Conservation (phyloP, 2,888 invertebrate genomes). For the Drosophila trichaetosa region DNA sequence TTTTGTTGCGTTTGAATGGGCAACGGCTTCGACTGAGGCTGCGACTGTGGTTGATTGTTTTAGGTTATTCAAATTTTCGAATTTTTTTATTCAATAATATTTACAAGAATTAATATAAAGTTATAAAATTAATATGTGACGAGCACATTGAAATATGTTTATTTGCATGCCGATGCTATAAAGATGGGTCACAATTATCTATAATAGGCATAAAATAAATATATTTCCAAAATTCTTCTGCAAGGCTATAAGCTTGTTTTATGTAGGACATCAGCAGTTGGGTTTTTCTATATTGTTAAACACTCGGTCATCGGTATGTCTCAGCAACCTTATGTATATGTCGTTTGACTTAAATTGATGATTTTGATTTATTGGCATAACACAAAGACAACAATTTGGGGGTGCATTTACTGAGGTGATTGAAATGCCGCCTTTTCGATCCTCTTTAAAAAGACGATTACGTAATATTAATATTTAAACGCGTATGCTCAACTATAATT, state of each 20-base stretch:
- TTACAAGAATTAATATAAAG: conserved; percentile 78
- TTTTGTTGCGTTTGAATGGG: conserved; percentile 74
- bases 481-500: not conserved
- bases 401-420: conserved; percentile 33
- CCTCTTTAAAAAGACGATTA: conserved; percentile 3
- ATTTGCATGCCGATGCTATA: conserved; percentile 60
- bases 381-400: conserved; percentile 41
- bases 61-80: conserved; percentile 74
- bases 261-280: conserved; percentile 66
- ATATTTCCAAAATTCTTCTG: conserved; percentile 63
- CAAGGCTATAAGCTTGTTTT: conserved; percentile 72
- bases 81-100: conserved; percentile 73
- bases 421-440: conserved; percentile 40
- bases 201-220: conserved; percentile 56
- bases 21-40: conserved; percentile 15
- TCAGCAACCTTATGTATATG: conserved; percentile 25
- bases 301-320: conserved; percentile 20
- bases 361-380: conserved; percentile 62
- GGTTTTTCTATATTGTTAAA: conserved; percentile 30
- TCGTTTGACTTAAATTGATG: conserved; percentile 38
- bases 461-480: not conserved
- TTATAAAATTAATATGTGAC: conserved; percentile 75
- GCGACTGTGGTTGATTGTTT: conserved; percentile 55
- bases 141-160: conserved; percentile 58
- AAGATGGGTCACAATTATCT: conserved; percentile 74